A percentile compares a stretch with the other conserved stretches of the same genome.
phyloP scores from a whole-genome alignment of 1,140 invertebrate genomes.

The Chlorops oryzae region DNA sequence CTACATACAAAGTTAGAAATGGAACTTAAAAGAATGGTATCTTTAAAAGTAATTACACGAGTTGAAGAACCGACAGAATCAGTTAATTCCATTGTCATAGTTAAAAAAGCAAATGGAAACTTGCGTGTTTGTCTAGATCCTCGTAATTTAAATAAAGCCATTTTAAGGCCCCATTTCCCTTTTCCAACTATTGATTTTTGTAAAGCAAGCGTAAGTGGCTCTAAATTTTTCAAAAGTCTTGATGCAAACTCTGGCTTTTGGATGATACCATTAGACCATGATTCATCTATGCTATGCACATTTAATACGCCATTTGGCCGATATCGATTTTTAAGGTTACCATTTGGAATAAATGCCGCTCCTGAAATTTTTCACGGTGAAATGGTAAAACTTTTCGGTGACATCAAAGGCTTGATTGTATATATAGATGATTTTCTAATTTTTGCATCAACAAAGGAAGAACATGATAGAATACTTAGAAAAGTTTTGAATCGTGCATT shows the following conservation, averaged over 20 bases:
- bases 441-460: conserved; percentile 12
- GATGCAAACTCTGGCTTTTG: conserved; percentile 49
- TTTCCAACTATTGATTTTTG: conserved; percentile 47
- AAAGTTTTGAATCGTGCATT: conserved; percentile 27
- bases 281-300: conserved; percentile 45
- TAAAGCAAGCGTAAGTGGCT: conserved; percentile 31
- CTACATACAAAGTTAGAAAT: conserved; percentile 33
- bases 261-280: conserved; percentile 43
- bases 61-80: conserved; percentile 44
- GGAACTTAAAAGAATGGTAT: conserved; percentile 29
- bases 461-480: conserved; percentile 31
- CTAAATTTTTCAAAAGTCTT: conserved; percentile 43
- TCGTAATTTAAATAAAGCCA: conserved; percentile 46
- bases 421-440: conserved; percentile 45
- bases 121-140: conserved; percentile 49
- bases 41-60: conserved; percentile 31
- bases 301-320: conserved; percentile 50
- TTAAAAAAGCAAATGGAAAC: conserved; percentile 37
- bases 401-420: conserved; percentile 34
- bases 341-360: conserved; percentile 46
- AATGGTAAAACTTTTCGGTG: conserved; percentile 31
- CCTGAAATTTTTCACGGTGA: conserved; percentile 41
- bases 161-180: conserved; percentile 43
- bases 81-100: conserved; percentile 45
- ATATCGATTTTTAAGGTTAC: conserved; percentile 35